Evolutionary conservation across 2,797 vertebrate species (phyloP), one percentile per base, ranked within the genome.

Genomic region (Aotus griseimembra): DNA sequence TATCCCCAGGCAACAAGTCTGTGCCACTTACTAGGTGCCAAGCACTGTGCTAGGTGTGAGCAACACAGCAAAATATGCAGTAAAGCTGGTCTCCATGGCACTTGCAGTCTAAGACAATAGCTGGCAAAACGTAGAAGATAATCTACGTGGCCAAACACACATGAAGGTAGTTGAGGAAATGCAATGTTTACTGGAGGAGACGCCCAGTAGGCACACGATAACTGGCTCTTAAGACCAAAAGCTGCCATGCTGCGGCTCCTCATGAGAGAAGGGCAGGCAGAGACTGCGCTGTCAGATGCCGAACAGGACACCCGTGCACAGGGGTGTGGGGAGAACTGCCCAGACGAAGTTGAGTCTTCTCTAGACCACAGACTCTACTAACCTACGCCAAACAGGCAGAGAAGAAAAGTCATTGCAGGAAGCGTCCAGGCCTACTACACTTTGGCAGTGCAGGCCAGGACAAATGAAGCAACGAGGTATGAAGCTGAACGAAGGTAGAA

Each of bases 231-330:
- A 39, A n/a, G 17, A 33, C 73, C 64, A 39, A 33, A 39, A 77
- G 64, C 39, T 0, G 7, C 55, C 61, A 67, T 46, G 55, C 26
- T 39, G 17, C 4, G 5, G 19, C 22, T n/a, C 41, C n/a, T 85
- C 83, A 22, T 9, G 5, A 30, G 33, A 79, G 73, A 50, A 30
- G 5, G 2, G 4, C 3, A 20, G 72, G 57, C 28, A 44, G 44
- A 57, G 22, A 4, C 4, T 24, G 28, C 26, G 44, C 2, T 22
- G 19, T 19, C 15, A 8, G 10, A n/a, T 55, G 61, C 28, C 57
- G 4, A 55, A 22, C 0, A 57, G 58, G 61, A n/a, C 46, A 17
- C 4, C 3, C 10, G 22, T 20, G n/a, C 10, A 17, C 2, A 4
- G 39, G 26, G 6, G 24, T 36, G 14, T 67, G 17, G 4, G 22